phyloP scores from a whole-genome alignment of 2,113 vertebrate genomes.

The Neogobius melanostomus region DNA sequence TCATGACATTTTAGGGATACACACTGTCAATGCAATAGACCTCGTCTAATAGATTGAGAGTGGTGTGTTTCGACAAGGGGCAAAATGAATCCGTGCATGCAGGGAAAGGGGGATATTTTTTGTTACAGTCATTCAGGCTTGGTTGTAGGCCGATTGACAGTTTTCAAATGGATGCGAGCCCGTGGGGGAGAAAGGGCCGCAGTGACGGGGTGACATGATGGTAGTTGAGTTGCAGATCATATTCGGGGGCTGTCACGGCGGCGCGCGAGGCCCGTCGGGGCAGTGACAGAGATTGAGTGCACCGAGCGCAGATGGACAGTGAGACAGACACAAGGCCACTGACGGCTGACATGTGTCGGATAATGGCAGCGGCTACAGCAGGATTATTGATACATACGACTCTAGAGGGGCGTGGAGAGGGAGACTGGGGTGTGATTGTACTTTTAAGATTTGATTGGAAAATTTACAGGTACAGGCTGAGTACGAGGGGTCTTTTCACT shows the following conservation, averaged over 20 bases:
- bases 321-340: slow-evolving; percentile 69
- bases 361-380: slow-evolving; percentile 50
- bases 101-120: slow-evolving; percentile 32
- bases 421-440: neutral
- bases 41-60: slow-evolving; percentile 28
- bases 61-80: slow-evolving; percentile 22
- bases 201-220: slow-evolving; percentile 54
- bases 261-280: slow-evolving; percentile 56
- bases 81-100: slow-evolving; percentile 15
- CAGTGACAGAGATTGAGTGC: slow-evolving; percentile 75
- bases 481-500: too few species aligned
- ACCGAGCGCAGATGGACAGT: slow-evolving; percentile 59
- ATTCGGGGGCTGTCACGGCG: slow-evolving; percentile 67
- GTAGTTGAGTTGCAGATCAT: slow-evolving; percentile 71
- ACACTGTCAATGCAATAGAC: slow-evolving; percentile 18
- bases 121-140: slow-evolving; percentile 53
- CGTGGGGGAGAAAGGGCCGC: slow-evolving; percentile 42
- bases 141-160: slow-evolving; percentile 45
- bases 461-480: neutral
- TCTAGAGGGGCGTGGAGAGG: slow-evolving; percentile 3
- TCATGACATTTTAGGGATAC: slow-evolving; percentile 35
- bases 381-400: slow-evolving; percentile 51
- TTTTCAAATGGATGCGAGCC: slow-evolving; percentile 58
- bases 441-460: neutral
- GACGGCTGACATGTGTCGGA: slow-evolving; percentile 69